A percentile compares a stretch with the other conserved stretches of the same genome.
Evolutionary conservation across 2,888 invertebrate species (phyloP).

Genomic region (Oligia fasciuncula): DNA sequence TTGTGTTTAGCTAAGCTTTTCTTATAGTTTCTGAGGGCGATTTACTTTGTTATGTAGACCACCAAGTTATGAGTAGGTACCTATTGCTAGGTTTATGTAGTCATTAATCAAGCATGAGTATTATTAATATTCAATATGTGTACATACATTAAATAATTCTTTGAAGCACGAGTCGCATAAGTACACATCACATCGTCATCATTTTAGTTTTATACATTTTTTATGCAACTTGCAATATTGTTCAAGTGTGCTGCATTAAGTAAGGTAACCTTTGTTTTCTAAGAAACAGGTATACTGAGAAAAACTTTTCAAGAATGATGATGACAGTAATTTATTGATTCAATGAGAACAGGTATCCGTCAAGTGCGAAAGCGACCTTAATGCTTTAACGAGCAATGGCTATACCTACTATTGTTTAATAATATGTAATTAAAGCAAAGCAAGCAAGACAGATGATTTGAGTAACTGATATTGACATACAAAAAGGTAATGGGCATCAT

Average conservation of each 20-base stretch:
- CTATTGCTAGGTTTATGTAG: slow-evolving; percentile 3
- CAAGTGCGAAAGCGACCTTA: slow-evolving; percentile 25
- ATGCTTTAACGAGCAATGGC: slow-evolving; percentile 27
- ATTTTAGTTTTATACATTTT: slow-evolving; percentile 27
- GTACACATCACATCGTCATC: slow-evolving; percentile 2
- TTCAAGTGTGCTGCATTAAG: slow-evolving; percentile 22
- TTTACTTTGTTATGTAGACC: slow-evolving; percentile 5
- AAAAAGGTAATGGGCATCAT: neutral
- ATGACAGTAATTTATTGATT: slow-evolving; percentile 28
- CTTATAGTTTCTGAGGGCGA: slow-evolving; percentile 9
- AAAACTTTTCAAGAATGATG: slow-evolving; percentile 26
- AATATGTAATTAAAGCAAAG: slow-evolving; percentile 33
- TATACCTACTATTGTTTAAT: slow-evolving; percentile 40
- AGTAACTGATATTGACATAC: slow-evolving; percentile 39
- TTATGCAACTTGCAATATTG: slow-evolving; percentile 20
- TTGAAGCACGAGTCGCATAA: slow-evolving; percentile 21
- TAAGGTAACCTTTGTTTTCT: slow-evolving; percentile 27
- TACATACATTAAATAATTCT: slow-evolving; percentile 8
- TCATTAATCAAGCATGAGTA: slow-evolving; percentile 28
- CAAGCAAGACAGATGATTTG: slow-evolving; percentile 17
- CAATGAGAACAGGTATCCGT: slow-evolving; percentile 49
- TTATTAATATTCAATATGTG: slow-evolving; percentile 24
- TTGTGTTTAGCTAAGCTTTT: slow-evolving; percentile 2
- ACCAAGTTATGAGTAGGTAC: slow-evolving; percentile 4
- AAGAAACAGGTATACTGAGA: slow-evolving; percentile 31